These are phyloP conservation scores for Lasioglossum figueresi DNA, from an alignment of 2,888 invertebrate species.

Conservation along the genomic window DNA sequence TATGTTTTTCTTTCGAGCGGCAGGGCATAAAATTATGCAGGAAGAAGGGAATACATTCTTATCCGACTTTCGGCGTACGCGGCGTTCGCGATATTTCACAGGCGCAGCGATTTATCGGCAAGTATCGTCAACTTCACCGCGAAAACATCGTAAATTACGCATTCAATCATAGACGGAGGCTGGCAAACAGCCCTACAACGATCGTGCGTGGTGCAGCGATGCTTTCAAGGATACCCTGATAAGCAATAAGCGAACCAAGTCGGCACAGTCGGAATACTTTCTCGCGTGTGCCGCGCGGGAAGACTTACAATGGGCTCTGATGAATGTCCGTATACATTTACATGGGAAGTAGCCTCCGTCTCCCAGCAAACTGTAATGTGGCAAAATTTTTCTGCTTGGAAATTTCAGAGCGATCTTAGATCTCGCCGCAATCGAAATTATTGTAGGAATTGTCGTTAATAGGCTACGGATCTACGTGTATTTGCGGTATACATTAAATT, in stretches of 20 bases:
- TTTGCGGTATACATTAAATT: too few species aligned
- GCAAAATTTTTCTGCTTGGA: slow-evolving; percentile 60
- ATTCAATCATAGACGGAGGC: slow-evolving; percentile 62
- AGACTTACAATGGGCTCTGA: slow-evolving; percentile 80
- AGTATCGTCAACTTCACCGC: slow-evolving; percentile 56
- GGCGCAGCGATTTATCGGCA: slow-evolving; percentile 47
- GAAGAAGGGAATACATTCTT: slow-evolving; percentile 2
- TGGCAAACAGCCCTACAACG: slow-evolving; percentile 36
- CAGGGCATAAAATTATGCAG: not conserved
- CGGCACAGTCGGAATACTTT: slow-evolving; percentile 62
- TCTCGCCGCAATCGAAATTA: not conserved
- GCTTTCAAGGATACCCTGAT: slow-evolving; percentile 59
- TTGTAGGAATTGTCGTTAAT: not conserved
- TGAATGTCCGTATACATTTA: slow-evolving; percentile 83
- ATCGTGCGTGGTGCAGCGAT: slow-evolving; percentile 56
- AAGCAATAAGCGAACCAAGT: slow-evolving; percentile 63
- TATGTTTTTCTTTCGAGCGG: not conserved
- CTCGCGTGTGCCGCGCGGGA: slow-evolving; percentile 56
- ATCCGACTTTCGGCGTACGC: slow-evolving; percentile 19
- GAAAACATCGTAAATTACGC: slow-evolving; percentile 65
- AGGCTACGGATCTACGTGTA: not conserved
- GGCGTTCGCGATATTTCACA: slow-evolving; percentile 37
- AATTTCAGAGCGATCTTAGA: slow-evolving; percentile 20
- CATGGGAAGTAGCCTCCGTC: slow-evolving; percentile 79
- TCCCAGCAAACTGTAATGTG: slow-evolving; percentile 68